A percentile compares a stretch with the other conserved stretches of the same genome.
phyloP scores from a whole-genome alignment of 2,888 invertebrate species.

The Eupithecia vulgata region DNA sequence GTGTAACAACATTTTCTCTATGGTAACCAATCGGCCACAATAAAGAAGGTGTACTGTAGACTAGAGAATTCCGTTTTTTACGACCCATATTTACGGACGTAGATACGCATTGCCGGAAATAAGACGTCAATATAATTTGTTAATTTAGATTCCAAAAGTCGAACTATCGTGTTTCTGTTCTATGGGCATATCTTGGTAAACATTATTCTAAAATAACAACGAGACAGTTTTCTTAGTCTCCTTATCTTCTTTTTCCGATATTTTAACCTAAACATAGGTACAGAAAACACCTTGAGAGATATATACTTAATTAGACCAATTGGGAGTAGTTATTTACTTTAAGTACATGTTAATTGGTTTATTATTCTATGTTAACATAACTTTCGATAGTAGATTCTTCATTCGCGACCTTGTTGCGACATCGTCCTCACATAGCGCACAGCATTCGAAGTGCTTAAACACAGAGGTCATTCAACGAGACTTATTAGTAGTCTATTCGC shows the following conservation, averaged over 20 bases:
- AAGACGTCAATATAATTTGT: no score
- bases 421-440: conserved; percentile 37
- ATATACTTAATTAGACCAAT: neutral
- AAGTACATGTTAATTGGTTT: no score
- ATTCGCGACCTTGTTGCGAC: conserved; percentile 37
- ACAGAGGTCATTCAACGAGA: conserved; percentile 46
- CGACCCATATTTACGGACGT: no score
- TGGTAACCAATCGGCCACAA: no score
- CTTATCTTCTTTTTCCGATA: neutral
- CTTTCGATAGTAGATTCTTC: conserved; percentile 18
- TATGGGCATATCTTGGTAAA: neutral
- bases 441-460: conserved; percentile 40
- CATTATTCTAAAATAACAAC: no score
- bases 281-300: neutral
- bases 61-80: no score
- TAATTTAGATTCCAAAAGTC: no score
- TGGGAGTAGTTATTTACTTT: neutral
- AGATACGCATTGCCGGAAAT: no score
- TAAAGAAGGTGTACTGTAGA: neutral
- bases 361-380: neutral
- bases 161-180: neutral
- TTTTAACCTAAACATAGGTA: neutral
- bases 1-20: neutral
- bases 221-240: neutral
- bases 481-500: conserved; percentile 21